A percentile compares a stretch with the other conserved stretches of the same genome.
Conservation (phyloP, 2,113 vertebrate species). For the Podilymbus podiceps region DNA sequence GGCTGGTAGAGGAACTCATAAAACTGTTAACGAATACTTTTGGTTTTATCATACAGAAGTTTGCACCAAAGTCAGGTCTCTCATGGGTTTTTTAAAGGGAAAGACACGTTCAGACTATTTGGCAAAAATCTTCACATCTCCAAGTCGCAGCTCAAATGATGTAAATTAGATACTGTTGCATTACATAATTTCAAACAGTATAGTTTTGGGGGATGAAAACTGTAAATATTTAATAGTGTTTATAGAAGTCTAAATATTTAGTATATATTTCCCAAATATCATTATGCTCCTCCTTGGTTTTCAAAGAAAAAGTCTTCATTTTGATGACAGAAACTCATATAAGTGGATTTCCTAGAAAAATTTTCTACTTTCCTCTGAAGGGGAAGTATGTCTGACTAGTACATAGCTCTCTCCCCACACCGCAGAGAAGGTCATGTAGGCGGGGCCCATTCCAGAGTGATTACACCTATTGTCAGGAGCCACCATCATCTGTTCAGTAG, state of each 20-base stretch:
- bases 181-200: background rate
- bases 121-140: background rate
- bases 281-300: background rate
- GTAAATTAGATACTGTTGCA: background rate
- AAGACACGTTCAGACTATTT: background rate
- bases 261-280: background rate
- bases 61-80: background rate
- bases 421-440: background rate
- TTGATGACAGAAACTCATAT: background rate
- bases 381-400: background rate
- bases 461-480: background rate
- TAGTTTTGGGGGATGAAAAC: background rate
- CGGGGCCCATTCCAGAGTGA: background rate
- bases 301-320: background rate
- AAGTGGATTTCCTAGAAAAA: background rate
- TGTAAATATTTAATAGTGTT: background rate
- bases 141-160: background rate
- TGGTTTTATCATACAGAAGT: background rate
- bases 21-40: background rate
- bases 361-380: background rate
- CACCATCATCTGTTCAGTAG: background rate
- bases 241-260: background rate
- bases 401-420: background rate
- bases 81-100: background rate
- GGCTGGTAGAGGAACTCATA: background rate